phyloP scores from a whole-genome alignment of 2,888 invertebrate species.

The Podotricha telesiphe region DNA sequence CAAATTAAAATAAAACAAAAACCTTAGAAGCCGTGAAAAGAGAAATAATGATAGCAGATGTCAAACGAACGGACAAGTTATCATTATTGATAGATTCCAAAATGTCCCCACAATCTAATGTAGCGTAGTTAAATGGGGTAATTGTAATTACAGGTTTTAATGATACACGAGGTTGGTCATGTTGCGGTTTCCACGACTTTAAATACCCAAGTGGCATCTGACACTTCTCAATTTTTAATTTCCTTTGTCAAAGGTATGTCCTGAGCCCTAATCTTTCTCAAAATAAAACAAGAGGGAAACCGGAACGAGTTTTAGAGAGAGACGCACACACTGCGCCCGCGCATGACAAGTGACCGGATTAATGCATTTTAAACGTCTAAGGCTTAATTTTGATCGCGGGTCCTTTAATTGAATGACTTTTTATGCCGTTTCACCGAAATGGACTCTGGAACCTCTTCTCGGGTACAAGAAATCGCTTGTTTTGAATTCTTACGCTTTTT shows the following conservation, averaged over 20 bases:
- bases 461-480: conserved; percentile 42
- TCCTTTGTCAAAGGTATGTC: conserved; percentile 48
- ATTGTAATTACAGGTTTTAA: conserved; percentile 37
- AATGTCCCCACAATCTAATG: conserved; percentile 35
- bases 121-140: conserved; percentile 33
- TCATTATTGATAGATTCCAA: conserved; percentile 51
- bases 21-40: conserved; percentile 49
- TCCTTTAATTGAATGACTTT: conserved; percentile 74
- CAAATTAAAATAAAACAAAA: conserved; percentile 67
- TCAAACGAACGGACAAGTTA: conserved; percentile 54
- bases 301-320: conserved; percentile 77
- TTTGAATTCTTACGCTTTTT: conserved; percentile 36
- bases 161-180: conserved; percentile 12
- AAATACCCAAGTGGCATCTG: conserved; percentile 63
- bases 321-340: conserved; percentile 64
- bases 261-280: conserved; percentile 67
- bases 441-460: conserved; percentile 43
- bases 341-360: conserved; percentile 82
- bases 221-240: conserved; percentile 52
- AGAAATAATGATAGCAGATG: conserved; percentile 57
- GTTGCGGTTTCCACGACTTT: conserved; percentile 46
- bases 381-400: conserved; percentile 79
- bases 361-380: conserved; percentile 83
- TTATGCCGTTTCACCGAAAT: conserved; percentile 57
- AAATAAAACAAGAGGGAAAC: conserved; percentile 60